These are phyloP conservation scores for Rana temporaria DNA, from an alignment of 2,113 vertebrate species.

Conservation along the genomic window DNA sequence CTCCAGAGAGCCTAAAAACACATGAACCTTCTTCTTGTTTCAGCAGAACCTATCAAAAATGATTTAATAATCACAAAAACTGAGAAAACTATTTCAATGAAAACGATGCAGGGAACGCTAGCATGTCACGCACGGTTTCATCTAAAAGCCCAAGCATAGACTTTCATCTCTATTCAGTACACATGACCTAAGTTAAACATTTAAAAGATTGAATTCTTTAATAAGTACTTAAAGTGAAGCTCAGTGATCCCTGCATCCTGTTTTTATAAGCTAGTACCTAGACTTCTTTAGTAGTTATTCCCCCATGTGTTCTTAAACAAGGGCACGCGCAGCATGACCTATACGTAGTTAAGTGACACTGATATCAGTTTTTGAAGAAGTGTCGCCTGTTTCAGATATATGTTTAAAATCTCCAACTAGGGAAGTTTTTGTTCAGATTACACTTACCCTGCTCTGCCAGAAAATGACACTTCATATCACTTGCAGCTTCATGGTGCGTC, in stretches of 20 bases:
- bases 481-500: neutral
- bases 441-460: constrained; percentile 35
- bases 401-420: neutral
- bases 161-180: constrained; percentile 33
- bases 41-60: too few relatives aligned
- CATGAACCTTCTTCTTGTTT: too few relatives aligned
- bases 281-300: neutral
- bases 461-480: neutral
- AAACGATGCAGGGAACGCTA: neutral
- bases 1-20: too few relatives aligned
- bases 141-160: constrained; percentile 2
- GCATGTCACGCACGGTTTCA: constrained; percentile 19
- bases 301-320: neutral
- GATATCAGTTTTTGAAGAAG: neutral
- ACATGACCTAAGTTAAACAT: constrained; percentile 29
- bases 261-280: neutral
- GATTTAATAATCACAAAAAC: neutral
- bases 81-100: neutral
- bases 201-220: constrained; percentile 8
- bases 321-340: neutral
- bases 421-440: neutral
- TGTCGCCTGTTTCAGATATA: neutral
- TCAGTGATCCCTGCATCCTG: neutral
- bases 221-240: constrained; percentile 15
- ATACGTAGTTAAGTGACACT: neutral